These are phyloP conservation scores for Melolontha melolontha DNA, from an alignment of 2,888 invertebrate genomes.

Conservation along the genomic window DNA sequence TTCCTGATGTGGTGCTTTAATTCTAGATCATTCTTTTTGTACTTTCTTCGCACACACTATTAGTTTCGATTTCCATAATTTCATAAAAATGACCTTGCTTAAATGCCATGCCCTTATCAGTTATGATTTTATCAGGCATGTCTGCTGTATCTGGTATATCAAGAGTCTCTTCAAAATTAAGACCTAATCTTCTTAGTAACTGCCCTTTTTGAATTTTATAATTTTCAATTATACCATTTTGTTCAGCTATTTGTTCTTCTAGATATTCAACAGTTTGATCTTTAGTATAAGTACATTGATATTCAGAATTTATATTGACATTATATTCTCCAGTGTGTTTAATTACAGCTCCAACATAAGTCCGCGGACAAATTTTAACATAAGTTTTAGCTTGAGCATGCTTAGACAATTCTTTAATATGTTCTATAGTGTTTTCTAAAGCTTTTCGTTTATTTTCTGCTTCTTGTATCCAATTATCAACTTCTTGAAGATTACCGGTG, in stretches of 20 bases:
- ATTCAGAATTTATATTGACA: slow-evolving; percentile 39
- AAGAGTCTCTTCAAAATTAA: slow-evolving; percentile 27
- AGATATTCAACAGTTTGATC: slow-evolving; percentile 42
- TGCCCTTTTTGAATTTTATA: slow-evolving; percentile 36
- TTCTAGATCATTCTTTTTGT: slow-evolving; percentile 37
- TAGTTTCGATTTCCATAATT: slow-evolving; percentile 39
- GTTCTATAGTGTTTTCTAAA: slow-evolving; percentile 29
- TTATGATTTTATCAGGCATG: slow-evolving; percentile 40
- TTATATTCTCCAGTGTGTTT: slow-evolving; percentile 44
- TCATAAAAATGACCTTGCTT: slow-evolving; percentile 42
- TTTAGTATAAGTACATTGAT: slow-evolving; percentile 40
- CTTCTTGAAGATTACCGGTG: slow-evolving; percentile 4
- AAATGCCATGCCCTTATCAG: slow-evolving; percentile 40
- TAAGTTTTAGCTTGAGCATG: slow-evolving; percentile 34
- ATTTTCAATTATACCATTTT: slow-evolving; percentile 27
- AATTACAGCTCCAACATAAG: slow-evolving; percentile 34
- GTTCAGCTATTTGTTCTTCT: slow-evolving; percentile 37
- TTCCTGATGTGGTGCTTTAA: neutral
- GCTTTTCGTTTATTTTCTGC: slow-evolving; percentile 1
- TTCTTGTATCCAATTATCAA: slow-evolving; percentile 14
- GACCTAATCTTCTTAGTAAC: slow-evolving; percentile 32
- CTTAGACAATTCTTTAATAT: slow-evolving; percentile 28
- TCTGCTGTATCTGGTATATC: slow-evolving; percentile 36
- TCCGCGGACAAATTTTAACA: slow-evolving; percentile 38
- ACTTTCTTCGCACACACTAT: slow-evolving; percentile 5